Evolutionary conservation across 2,888 invertebrate species (phyloP), one percentile per base, ranked within the genome.

Genomic region (Atrina japonica): DNA sequence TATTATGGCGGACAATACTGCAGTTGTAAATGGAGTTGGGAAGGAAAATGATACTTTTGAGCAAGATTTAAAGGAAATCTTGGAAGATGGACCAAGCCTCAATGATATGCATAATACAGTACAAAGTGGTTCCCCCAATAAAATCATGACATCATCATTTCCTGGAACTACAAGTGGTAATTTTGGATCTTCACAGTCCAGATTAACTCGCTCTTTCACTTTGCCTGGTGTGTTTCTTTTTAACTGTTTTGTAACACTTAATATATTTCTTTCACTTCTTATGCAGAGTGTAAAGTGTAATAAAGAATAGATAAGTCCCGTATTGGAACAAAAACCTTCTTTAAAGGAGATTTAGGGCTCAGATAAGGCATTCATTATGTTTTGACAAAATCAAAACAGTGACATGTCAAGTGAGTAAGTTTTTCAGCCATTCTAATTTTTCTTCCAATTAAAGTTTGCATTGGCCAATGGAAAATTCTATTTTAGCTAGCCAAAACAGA

Each of bases 31-130:
- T 64, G 80, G 79, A 18, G 77, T 77, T 29, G 73, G 75, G 3
- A 77, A 75, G 53, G 86, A 86, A 59, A 88, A 88, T 52, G 88
- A 88, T 74, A 84, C 83, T 40, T 88, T 88, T 83, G 89, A 88
- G 70, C 75, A 83, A 45, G 88, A 89, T 65, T 76, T 88, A 45
- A 86, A 87, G 56, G 88, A 89, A 65, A 88, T 88, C 76, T 73
- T 89, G 72, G 87, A 88, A 58, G 89, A 88, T 72, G 89, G 85
- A 6, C 88, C 88, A 5, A 81, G 76, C 61, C 80, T 88, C 29
- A 85, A 85, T 65, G 87, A 88, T 52, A 76, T 83, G 29, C 86
- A 87, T 56, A 85, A 84, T 29, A 86, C 85, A 18, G 87, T 89
- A 7, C 87, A 87, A 75, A 81, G 83, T 76, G 80, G 81, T 21